Conservation (phyloP, 2,797 vertebrate genomes). For the Onychomys leucogaster region DNA sequence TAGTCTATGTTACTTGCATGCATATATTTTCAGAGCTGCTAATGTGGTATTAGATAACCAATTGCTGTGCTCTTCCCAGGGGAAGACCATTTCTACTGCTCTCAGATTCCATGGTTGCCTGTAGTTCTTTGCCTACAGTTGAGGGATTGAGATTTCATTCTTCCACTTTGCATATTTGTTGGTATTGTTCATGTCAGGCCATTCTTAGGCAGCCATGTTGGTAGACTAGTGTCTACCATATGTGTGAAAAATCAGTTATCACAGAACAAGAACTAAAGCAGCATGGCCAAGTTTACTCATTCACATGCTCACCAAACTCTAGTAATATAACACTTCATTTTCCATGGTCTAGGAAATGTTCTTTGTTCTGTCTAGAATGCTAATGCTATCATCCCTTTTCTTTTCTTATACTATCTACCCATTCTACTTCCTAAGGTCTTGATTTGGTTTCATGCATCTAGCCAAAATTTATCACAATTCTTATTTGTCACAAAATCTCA, state of each 20-base stretch:
- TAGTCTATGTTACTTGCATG: too few species aligned
- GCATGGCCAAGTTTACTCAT: too few species aligned
- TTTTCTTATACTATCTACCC: not conserved
- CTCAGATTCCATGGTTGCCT: not conserved
- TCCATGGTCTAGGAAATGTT: not conserved
- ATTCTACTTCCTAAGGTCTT: not conserved
- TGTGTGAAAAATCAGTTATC: not conserved
- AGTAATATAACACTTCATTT: not conserved
- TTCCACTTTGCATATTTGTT: too few species aligned
- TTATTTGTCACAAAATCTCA: not conserved
- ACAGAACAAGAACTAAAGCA: not conserved
- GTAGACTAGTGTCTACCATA: too few species aligned
- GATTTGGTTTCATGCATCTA: not conserved
- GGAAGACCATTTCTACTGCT: not conserved
- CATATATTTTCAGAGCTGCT: not conserved
- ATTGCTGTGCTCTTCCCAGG: not conserved
- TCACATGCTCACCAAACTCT: not conserved
- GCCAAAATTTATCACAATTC: not conserved
- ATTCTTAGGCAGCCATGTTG: too few species aligned
- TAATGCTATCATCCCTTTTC: not conserved
- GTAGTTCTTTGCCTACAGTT: not conserved
- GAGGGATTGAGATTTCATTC: too few species aligned
- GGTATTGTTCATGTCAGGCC: not conserved
- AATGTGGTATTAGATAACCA: not conserved
- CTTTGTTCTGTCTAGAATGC: not conserved